Evolutionary conservation across 2,113 vertebrate genomes (phyloP).

Genomic region (Diadophis punctatus): DNA sequence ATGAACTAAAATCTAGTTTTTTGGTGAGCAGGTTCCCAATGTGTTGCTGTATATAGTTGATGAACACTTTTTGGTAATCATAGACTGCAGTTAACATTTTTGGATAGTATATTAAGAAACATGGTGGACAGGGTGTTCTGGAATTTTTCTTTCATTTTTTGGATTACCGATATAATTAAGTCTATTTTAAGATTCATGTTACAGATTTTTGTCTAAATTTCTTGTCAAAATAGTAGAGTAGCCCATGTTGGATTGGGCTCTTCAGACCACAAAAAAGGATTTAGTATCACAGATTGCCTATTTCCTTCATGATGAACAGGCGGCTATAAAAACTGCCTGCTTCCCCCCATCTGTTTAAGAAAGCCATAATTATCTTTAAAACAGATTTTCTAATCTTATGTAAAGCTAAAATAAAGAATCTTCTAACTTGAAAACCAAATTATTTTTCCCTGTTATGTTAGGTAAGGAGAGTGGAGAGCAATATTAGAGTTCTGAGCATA

Average conservation of each 20-base stretch:
- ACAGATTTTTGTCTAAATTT: background rate
- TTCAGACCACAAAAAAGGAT: background rate
- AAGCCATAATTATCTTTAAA: background rate
- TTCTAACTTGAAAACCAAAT: background rate
- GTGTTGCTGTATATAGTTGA: background rate
- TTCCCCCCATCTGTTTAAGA: background rate
- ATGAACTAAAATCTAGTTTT: background rate
- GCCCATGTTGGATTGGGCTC: background rate
- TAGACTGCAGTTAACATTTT: background rate
- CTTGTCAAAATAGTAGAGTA: background rate
- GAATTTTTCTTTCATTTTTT: background rate
- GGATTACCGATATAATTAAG: background rate
- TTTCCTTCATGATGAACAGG: background rate
- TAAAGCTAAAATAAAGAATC: background rate
- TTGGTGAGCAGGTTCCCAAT: background rate
- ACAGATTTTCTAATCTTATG: background rate
- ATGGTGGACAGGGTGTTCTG: background rate
- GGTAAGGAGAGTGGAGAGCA: background rate
- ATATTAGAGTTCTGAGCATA: background rate
- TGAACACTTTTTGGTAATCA: background rate
- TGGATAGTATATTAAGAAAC: background rate
- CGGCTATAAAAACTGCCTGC: background rate
- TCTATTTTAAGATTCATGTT: background rate
- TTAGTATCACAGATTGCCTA: background rate
- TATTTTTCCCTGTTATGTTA: background rate